These are phyloP conservation scores for Epinephelus moara DNA, from an alignment of 2,113 vertebrate species.

Conservation along the genomic window DNA sequence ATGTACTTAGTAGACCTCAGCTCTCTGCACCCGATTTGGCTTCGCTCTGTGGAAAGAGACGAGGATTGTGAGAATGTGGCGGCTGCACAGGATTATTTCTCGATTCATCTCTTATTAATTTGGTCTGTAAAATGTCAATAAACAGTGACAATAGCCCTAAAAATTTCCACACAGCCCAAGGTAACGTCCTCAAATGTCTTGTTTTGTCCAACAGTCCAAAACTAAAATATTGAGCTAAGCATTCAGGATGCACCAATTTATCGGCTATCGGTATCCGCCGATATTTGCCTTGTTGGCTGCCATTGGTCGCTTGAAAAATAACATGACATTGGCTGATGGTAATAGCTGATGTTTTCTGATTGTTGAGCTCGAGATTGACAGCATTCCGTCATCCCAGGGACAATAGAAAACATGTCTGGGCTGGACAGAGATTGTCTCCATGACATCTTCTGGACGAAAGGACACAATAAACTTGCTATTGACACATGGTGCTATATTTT, in stretches of 20 bases:
- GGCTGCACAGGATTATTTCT: not conserved
- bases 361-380: fast-evolving
- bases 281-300: too few species aligned
- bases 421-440: too few species aligned
- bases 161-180: not conserved
- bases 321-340: too few species aligned
- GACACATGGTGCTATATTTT: too few species aligned
- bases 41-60: slow-evolving; percentile 81
- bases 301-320: too few species aligned
- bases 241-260: not conserved
- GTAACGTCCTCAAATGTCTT: not conserved
- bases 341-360: too few species aligned
- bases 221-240: not conserved
- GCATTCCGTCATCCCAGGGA: too few species aligned
- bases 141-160: not conserved
- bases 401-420: too few species aligned
- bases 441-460: too few species aligned
- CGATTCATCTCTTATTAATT: not conserved
- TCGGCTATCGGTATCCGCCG: too few species aligned
- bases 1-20: slow-evolving; percentile 97
- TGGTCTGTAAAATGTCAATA: not conserved
- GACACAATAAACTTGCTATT: too few species aligned
- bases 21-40: slow-evolving; percentile 94
- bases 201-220: not conserved
- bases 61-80: not conserved